Base-by-base conservation (phyloP, 2,113 vertebrate genomes). In the Calidris pugnax region DNA sequence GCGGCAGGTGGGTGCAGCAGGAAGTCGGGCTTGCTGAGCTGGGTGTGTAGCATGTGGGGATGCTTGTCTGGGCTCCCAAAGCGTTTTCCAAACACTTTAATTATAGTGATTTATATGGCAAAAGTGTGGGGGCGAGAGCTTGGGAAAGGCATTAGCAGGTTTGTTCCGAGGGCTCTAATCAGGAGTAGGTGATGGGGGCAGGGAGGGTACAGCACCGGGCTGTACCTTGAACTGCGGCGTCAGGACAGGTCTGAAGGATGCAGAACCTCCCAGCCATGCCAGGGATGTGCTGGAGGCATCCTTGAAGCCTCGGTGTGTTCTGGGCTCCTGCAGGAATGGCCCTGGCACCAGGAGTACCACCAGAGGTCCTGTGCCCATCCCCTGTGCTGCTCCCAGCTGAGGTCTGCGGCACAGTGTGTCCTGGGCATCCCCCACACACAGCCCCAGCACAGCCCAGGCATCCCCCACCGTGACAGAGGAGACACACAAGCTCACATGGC, bases 21-120 rank as follows among this genome's bases (percentile, higher is more conserved):
- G 96, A 97, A 97, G 94, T 81, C 30, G 1, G 80, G 95, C 91
- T 68, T 81, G 94, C 91, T 3, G 86, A 96, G 94, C 95, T 94
- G 93, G 96, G 95, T 82, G 95, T 96, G 95, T 39, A 93, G 93
- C 93, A 96, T 95, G 84, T 91, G 89, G 87, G 96, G 95, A 87
- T 96, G 96, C 93, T 91, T 93, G 95, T 96, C 96, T 96, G 90
- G 91, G 93, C 93, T 96, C 95, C 90, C 79, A 26, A 89, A 94
- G 96, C 91, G 6, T 96, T 96, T 95, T 95, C 94, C 95, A 96
- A 96, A 96, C 78, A 53, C 87, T 94, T 96, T 97, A 97, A 95
- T 96, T 97, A 96, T 41, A 96, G 95, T 96, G 96, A 96, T 97
- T 96, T 93, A 95, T 95, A 95, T 57, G 93, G 96, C 96, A 96